Evolutionary conservation across 2,113 vertebrate species (phyloP).

Genomic region (Synchiropus splendidus): DNA sequence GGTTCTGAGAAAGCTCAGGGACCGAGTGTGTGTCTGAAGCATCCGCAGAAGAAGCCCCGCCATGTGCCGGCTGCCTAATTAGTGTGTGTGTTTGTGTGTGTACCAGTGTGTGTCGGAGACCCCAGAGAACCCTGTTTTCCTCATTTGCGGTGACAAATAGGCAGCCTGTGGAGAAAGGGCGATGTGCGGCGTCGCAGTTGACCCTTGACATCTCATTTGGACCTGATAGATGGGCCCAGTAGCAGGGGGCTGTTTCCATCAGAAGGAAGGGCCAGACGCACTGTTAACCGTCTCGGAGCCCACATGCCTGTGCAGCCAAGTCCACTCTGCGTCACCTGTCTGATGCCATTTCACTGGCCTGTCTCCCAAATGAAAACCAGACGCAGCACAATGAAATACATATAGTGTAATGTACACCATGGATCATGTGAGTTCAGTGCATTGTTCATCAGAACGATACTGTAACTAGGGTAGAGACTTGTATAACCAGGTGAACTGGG

Average conservation of each 20-base stretch:
- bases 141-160: constrained; percentile 56
- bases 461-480: no score
- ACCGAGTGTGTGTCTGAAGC: constrained; percentile 2
- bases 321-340: no score
- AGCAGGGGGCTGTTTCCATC: constrained; percentile 28
- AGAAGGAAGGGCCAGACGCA: constrained; percentile 36
- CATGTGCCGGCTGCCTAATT: constrained; percentile 27
- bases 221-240: constrained; percentile 49
- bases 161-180: constrained; percentile 38
- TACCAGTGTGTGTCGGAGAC: constrained; percentile 23
- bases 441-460: no score
- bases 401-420: no score
- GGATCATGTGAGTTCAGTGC: no score
- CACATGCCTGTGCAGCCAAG: no score
- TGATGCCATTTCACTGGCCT: no score
- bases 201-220: constrained; percentile 44
- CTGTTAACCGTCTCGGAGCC: no score
- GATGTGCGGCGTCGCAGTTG: constrained; percentile 40
- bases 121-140: constrained; percentile 36
- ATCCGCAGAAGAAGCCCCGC: constrained; percentile 6
- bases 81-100: constrained; percentile 8
- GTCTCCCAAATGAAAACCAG: no score
- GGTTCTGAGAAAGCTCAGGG: background rate
- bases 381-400: no score
- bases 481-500: no score